Base-by-base conservation (phyloP, 2,113 vertebrate species). In the Anhinga rufa region DNA sequence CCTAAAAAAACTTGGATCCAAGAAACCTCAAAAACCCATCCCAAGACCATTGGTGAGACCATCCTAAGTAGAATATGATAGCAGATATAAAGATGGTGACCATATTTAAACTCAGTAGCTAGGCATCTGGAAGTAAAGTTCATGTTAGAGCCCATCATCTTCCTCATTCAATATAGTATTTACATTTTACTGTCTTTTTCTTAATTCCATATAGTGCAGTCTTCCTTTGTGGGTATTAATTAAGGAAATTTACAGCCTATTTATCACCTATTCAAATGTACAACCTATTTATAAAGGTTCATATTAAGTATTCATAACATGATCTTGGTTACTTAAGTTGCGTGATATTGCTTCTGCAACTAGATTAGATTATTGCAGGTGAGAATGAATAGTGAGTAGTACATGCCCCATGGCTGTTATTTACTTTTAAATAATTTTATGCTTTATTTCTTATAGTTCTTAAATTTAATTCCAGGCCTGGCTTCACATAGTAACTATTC, bases 1-100 rank as follows among this genome's bases (percentile, higher is more conserved):
- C 7, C 98, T 99, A 98, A 99, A 99, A 98, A 99, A 99, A 90
- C 96, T 99, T 81, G 99, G 99, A 94, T 98, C 98, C 40, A 99
- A 99, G 97, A 99, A 99, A 88, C 99, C 99, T 65, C 98, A 99
- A 95, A 99, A 99, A 87, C 99, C 99, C 22, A 99, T 99, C 92
- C 99, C 99, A 96, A 98, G 98, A 74, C 99, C 99, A 80, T 51
- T 76, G 98, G 99, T 99, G 97, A 98, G 98, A 92, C 7, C 36
- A 32, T 54, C 6, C 83, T 40, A 22, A 88, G 49, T 72, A 42
- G 29, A 82, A 62, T 79, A 24, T 81, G 55, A 72, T 34, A 64
- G n/a, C 58, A 54, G 19, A 38, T 54, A 34, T 9, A 83, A 80
- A 69, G 13, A 44, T 49, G 7, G 6, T 79, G 42, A 44, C 38